Conservation (phyloP, 2,113 vertebrate genomes). For the Bettongia penicillata region DNA sequence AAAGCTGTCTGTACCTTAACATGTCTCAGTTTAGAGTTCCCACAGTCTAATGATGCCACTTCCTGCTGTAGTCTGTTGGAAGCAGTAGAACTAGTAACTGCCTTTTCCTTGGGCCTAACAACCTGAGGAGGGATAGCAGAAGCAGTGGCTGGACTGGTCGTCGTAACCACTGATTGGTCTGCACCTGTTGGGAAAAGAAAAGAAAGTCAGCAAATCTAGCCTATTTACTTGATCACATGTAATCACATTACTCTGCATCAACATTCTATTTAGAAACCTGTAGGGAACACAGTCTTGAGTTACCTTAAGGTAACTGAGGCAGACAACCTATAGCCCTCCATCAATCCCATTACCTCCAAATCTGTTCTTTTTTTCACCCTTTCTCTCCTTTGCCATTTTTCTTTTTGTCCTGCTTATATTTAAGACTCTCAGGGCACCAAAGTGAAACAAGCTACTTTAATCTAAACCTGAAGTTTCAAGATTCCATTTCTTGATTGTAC, state of each 20-base stretch:
- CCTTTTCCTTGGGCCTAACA: slow-evolving; percentile 92
- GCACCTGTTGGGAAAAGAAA: slow-evolving; percentile 74
- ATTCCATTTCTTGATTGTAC: neutral
- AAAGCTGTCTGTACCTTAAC: slow-evolving; percentile 74
- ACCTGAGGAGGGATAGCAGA: slow-evolving; percentile 81
- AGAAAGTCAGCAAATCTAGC: neutral
- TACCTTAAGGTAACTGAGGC: neutral
- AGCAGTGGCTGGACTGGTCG: slow-evolving; percentile 70
- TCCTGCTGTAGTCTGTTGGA: slow-evolving; percentile 82
- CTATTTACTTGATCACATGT: neutral
- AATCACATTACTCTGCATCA: neutral
- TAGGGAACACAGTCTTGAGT: neutral
- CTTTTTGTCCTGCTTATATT: neutral
- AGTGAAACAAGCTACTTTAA: neutral
- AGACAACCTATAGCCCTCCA: neutral
- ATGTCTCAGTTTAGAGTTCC: slow-evolving; percentile 70
- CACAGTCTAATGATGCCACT: slow-evolving; percentile 70
- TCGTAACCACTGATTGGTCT: slow-evolving; percentile 79
- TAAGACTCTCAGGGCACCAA: neutral
- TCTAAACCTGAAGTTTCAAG: neutral
- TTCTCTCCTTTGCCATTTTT: neutral
- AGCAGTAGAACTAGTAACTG: slow-evolving; percentile 59
- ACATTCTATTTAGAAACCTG: neutral
- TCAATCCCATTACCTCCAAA: neutral
- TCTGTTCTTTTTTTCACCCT: neutral